phyloP scores from a whole-genome alignment of 2,113 vertebrate species.

The Turdus rufiventris region DNA sequence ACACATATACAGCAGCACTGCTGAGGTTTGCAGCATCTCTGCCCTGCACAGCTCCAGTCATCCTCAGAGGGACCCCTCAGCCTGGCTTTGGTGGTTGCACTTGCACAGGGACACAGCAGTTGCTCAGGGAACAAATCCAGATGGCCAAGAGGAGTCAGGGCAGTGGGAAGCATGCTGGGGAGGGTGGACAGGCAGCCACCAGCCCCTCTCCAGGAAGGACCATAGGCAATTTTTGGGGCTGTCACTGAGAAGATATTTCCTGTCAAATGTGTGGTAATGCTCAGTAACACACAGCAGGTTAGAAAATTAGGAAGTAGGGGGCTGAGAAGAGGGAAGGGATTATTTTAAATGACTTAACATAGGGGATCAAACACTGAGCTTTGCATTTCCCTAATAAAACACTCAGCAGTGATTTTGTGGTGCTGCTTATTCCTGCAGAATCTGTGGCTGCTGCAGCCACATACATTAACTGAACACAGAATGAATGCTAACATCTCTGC shows the following conservation, averaged over 20 bases:
- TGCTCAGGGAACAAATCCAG: background rate
- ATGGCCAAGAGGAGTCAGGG: background rate
- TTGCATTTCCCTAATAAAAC: background rate
- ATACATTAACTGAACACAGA: background rate
- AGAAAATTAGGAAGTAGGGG: background rate
- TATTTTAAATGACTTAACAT: background rate
- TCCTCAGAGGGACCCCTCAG: background rate
- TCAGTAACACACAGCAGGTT: background rate
- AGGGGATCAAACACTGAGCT: background rate
- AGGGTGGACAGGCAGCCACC: background rate
- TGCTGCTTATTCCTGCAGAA: background rate
- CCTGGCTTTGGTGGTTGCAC: background rate
- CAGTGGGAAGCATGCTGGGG: background rate
- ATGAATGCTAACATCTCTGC: background rate
- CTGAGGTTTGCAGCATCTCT: background rate
- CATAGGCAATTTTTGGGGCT: background rate
- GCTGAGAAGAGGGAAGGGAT: fast-evolving
- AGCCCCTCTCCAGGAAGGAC: background rate
- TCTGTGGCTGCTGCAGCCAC: background rate
- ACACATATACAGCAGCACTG: fast-evolving
- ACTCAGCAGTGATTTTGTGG: background rate
- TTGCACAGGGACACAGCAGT: fast-evolving
- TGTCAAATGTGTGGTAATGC: background rate
- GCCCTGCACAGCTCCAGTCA: background rate
- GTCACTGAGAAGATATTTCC: background rate